Evolutionary conservation across 2,888 invertebrate species (phyloP).

Genomic region (Drosophila antonietae): DNA sequence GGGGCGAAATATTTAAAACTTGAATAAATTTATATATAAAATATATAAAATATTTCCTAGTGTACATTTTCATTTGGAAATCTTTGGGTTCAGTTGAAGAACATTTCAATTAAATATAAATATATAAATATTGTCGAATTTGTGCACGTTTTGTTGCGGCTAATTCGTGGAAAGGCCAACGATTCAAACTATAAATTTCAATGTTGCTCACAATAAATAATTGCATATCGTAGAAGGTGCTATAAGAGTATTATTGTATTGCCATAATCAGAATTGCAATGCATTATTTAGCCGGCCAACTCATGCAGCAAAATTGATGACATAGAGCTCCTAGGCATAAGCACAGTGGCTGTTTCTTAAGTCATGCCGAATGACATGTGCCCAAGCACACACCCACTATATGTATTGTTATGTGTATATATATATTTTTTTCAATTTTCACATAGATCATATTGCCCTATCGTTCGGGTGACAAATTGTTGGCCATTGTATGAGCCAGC

Average conservation of each 20-base stretch:
- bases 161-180: conserved; percentile 1
- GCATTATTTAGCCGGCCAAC: conserved; percentile 32
- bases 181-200: conserved; percentile 8
- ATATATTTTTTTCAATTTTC: conserved; percentile 3
- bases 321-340: conserved; percentile 29
- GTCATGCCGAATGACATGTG: conserved; percentile 58
- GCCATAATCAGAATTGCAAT: conserved; percentile 33
- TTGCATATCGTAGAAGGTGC: conserved; percentile 3
- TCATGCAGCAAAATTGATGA: conserved; percentile 71
- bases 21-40: not conserved
- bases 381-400: conserved; percentile 33
- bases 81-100: not conserved
- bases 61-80: not conserved
- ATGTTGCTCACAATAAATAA: conserved; percentile 16
- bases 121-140: not conserved
- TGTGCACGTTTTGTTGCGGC: conserved; percentile 8
- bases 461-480: conserved; percentile 63
- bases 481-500: conserved; percentile 35
- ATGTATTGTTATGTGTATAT: not conserved
- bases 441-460: conserved; percentile 27
- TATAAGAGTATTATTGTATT: conserved; percentile 15
- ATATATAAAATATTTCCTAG: not conserved
- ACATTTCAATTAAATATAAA: not conserved
- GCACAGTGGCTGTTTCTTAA: conserved; percentile 58
- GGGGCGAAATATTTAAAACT: not conserved